Evolutionary conservation across 1,140 invertebrate genomes (phyloP), one percentile per base, ranked within the genome.

Genomic region (Trichonephila clavipes): DNA sequence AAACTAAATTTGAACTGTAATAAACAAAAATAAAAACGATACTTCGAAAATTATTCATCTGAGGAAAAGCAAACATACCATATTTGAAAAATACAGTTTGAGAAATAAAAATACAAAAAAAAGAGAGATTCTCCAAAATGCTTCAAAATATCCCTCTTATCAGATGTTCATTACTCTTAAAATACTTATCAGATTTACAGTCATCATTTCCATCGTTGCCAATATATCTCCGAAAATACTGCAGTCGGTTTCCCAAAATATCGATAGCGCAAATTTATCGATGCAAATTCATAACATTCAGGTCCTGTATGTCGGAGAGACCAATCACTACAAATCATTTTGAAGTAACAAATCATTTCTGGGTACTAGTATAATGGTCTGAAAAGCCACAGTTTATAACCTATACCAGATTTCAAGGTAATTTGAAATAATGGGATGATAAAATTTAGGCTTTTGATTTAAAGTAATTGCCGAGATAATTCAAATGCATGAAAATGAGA

Each of bases 381-480:
- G 14, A 28, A n/a, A n/a, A 77, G 34, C 28, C 2, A 19, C 18
- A 28, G 28, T 77, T 77, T 77, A 77, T 77, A 77, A 77, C 72
- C 72, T 24, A 77, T 77, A 77, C 72, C 72, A 77, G 28, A 77
- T 77, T 77, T 77, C 72, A 2, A 34, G 72, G 72, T 77, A 77
- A 77, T 77, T 77, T 77, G 28, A 16, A 77, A 28, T 77, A 77
- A 77, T 77, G 72, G 72, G 72, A 77, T 77, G 72, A 77, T 77
- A 77, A 77, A 77, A 77, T 77, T 28, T 77, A 40, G 72, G 28
- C 10, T 77, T 28, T 77, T 77, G 72, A 77, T 77, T 77, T 77
- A 77, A 34, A 40, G 72, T 77, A 77, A 77, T 77, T 77, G 72
- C 72, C 0, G 12, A 34, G 72, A 77, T 77, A 34, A 77, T 77